Evolutionary conservation across 2,888 invertebrate species (phyloP).

Genomic region (Junonia oenone): DNA sequence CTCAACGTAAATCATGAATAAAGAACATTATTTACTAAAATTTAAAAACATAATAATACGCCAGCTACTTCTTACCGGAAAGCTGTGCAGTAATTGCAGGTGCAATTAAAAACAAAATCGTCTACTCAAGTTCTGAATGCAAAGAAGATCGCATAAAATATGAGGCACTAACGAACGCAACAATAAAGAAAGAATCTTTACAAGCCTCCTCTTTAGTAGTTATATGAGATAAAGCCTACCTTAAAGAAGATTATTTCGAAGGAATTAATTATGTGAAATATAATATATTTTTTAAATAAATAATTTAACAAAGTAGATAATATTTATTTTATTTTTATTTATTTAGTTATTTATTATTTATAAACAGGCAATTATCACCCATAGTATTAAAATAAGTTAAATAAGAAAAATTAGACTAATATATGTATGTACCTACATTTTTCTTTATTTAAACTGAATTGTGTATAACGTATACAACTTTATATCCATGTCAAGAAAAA

Average conservation of each 20-base stretch:
- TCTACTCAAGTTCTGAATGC: neutral
- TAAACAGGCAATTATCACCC: no score
- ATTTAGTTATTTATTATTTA: no score
- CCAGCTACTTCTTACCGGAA: neutral
- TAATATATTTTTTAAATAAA: no score
- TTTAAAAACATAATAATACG: neutral
- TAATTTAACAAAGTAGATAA: no score
- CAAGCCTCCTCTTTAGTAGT: neutral
- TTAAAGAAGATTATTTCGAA: no score
- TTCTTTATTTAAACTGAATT: no score
- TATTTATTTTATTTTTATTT: no score
- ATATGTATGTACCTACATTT: no score
- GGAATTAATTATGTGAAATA: neutral
- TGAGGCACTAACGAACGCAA: slow-evolving; percentile 3
- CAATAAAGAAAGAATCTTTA: neutral
- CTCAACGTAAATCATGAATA: neutral
- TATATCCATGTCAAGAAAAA: no score
- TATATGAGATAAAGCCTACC: neutral
- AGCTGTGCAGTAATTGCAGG: neutral
- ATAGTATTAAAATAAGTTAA: no score
- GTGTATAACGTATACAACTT: no score
- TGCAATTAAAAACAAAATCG: slow-evolving; percentile 1
- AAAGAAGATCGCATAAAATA: slow-evolving; percentile 1
- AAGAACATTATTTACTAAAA: neutral
- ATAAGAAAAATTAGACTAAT: no score